Evolutionary conservation across 2,113 vertebrate genomes (phyloP).

Genomic region (Fregetta grallaria): DNA sequence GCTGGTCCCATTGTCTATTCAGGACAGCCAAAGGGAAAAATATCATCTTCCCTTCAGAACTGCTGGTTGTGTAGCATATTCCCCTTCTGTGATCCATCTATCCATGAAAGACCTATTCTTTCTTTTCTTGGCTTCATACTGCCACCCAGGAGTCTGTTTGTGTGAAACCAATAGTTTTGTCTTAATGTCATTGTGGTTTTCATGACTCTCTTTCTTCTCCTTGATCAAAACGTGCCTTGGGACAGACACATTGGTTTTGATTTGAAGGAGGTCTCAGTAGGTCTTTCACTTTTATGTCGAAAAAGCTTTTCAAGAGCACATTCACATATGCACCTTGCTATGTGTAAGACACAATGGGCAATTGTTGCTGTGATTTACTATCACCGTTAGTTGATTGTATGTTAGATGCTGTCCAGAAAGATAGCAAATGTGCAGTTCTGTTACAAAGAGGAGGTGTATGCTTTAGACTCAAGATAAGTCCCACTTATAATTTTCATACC

Average conservation of each 20-base stretch:
- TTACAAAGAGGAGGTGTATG: not conserved
- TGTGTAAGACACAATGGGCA: not conserved
- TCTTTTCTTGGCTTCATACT: not conserved
- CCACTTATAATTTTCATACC: not conserved
- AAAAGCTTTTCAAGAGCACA: not conserved
- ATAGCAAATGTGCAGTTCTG: not conserved
- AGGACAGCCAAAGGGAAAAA: not conserved
- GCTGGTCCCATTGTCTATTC: not conserved
- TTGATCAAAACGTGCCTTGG: not conserved
- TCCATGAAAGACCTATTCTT: not conserved
- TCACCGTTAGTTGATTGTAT: not conserved
- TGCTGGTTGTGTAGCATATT: not conserved
- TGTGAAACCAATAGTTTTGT: not conserved
- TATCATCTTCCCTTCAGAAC: not conserved
- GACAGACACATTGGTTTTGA: not conserved
- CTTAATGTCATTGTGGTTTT: not conserved
- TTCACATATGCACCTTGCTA: not conserved
- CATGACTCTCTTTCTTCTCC: not conserved
- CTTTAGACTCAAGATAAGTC: not conserved
- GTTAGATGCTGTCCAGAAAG: not conserved
- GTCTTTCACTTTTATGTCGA: not conserved
- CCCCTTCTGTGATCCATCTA: not conserved
- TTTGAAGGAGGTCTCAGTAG: not conserved
- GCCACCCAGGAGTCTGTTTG: not conserved
- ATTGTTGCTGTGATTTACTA: not conserved